phyloP scores from a whole-genome alignment of 2,797 vertebrate species.

The Epinephelus coioides region DNA sequence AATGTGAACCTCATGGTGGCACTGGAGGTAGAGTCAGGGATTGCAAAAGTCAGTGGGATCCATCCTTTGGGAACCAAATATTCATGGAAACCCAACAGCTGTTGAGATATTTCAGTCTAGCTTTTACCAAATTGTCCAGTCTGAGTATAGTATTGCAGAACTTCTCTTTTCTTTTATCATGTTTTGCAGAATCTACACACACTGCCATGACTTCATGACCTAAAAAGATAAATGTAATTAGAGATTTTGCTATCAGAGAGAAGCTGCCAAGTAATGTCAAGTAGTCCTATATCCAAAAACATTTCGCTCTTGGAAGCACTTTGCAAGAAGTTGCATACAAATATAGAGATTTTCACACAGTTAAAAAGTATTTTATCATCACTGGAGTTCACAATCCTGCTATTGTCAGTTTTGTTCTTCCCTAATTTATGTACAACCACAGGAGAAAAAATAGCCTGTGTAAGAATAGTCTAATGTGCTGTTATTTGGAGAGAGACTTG shows the following conservation, averaged over 20 bases:
- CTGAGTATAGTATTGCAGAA: neutral
- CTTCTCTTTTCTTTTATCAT: neutral
- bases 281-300: neutral
- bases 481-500: conserved; percentile 52
- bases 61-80: neutral
- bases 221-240: neutral
- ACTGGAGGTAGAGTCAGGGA: too few species aligned
- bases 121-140: neutral
- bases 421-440: conserved; percentile 18
- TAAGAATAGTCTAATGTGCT: conserved; percentile 43
- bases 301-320: neutral
- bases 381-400: conserved; percentile 7
- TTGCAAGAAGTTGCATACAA: neutral
- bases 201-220: conserved; percentile 9
- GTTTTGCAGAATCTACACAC: neutral
- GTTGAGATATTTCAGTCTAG: neutral
- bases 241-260: neutral
- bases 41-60: neutral
- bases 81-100: too few species aligned
- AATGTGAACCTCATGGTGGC: too few species aligned
- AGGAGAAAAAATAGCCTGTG: conserved; percentile 13
- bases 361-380: neutral
- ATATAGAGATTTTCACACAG: conserved; percentile 1
- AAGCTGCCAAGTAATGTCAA: neutral
- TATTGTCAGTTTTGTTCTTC: conserved; percentile 12